Percentiles rank a stretch among this genome's conserved stretches.
These are phyloP conservation scores for Strigamia crassipes DNA, from an alignment of 2,888 invertebrate genomes.

Conservation along the genomic window DNA sequence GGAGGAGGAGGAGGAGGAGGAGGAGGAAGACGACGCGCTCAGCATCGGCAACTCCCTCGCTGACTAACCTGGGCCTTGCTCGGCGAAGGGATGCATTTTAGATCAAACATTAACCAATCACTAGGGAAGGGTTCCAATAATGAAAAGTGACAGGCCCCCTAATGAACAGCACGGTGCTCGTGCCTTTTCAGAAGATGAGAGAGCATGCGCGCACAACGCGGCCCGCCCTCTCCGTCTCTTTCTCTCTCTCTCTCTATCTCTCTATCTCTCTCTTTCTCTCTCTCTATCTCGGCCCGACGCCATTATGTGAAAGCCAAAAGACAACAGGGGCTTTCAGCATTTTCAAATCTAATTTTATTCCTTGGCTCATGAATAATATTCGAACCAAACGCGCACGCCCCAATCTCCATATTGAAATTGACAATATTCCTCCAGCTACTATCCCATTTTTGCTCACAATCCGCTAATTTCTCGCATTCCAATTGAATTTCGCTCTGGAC, in stretches of 20 bases:
- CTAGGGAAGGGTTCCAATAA: constrained; percentile 44
- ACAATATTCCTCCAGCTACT: constrained; percentile 45
- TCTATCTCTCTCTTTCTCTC: no score
- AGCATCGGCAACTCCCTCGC: constrained; percentile 44
- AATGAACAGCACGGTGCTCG: constrained; percentile 24
- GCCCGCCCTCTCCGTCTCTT: constrained; percentile 48
- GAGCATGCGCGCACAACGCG: constrained; percentile 45
- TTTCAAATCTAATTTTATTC: constrained; percentile 48
- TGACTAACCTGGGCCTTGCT: constrained; percentile 45
- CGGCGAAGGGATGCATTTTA: constrained; percentile 47
- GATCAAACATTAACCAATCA: constrained; percentile 49
- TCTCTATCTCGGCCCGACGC: constrained; percentile 46
- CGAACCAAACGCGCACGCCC: constrained; percentile 53
- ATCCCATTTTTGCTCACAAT: neutral
- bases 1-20: constrained; percentile 45
- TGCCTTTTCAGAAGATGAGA: constrained; percentile 43
- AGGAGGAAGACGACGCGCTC: constrained; percentile 39
- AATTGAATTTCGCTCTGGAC: neutral
- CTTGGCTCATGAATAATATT: constrained; percentile 47
- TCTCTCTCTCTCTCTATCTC: constrained; percentile 48
- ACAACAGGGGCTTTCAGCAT: constrained; percentile 48
- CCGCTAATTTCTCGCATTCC: neutral
- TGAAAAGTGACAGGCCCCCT: constrained; percentile 45
- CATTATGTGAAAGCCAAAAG: constrained; percentile 45
- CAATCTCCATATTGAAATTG: constrained; percentile 48